Percentiles rank a stretch among this genome's conserved stretches.
These are phyloP conservation scores for Hemaris fuciformis DNA, from an alignment of 2,888 invertebrate genomes.

Conservation along the genomic window DNA sequence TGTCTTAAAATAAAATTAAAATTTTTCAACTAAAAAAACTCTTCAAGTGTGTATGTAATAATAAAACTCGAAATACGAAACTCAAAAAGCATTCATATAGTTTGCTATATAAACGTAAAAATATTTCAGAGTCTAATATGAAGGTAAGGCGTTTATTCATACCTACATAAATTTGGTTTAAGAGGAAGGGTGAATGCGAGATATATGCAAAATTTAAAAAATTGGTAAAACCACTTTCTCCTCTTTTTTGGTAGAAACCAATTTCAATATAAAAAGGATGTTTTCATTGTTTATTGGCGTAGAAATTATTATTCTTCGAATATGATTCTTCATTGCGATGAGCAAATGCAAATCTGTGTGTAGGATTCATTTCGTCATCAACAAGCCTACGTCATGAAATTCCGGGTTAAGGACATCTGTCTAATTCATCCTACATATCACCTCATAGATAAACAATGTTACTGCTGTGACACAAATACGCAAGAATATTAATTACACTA, in stretches of 20 bases:
- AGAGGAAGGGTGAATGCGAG: background rate
- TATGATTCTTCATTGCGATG: background rate
- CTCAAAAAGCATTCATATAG: too few relatives aligned
- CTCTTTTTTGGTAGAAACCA: background rate
- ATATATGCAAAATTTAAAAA: background rate
- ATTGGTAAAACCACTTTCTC: background rate
- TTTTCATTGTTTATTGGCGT: background rate
- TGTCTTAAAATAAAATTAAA: too few relatives aligned
- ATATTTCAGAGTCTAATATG: too few relatives aligned
- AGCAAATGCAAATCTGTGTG: background rate
- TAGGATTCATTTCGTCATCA: background rate
- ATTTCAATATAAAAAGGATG: background rate
- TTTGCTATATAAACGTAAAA: too few relatives aligned
- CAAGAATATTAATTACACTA: background rate
- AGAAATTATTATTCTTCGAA: background rate
- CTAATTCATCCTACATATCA: slow-evolving; percentile 2
- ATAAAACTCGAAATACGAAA: too few relatives aligned
- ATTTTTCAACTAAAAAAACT: too few relatives aligned
- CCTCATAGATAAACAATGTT: background rate
- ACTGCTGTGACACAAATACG: background rate
- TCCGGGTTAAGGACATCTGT: slow-evolving; percentile 5
- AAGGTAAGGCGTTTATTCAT: too few relatives aligned
- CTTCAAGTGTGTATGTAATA: too few relatives aligned
- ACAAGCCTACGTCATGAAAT: background rate
- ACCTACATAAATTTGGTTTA: too few relatives aligned